Evolutionary conservation across 2,113 vertebrate genomes (phyloP).

Genomic region (Microtus ochrogaster): DNA sequence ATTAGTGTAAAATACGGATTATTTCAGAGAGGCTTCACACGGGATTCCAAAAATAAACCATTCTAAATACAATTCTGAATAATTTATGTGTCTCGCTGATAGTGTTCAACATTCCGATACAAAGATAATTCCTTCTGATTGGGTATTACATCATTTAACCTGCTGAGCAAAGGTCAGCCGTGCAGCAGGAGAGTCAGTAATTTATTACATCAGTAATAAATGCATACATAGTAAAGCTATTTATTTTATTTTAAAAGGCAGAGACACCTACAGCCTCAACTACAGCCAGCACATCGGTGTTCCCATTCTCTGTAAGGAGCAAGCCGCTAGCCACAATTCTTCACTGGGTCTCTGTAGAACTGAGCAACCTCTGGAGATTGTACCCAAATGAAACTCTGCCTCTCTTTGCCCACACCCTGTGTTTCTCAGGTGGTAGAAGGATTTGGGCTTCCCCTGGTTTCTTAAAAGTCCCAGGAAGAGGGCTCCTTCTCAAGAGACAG

Average conservation of each 20-base stretch:
- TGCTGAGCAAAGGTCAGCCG: neutral
- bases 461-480: neutral
- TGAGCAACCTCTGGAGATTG: neutral
- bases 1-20: neutral
- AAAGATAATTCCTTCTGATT: neutral
- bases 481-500: neutral
- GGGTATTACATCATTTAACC: slow-evolving; percentile 23
- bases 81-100: slow-evolving; percentile 16
- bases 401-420: neutral
- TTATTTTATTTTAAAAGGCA: neutral
- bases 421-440: neutral
- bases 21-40: neutral
- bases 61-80: neutral
- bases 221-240: neutral
- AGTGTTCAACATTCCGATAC: neutral
- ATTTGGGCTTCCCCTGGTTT: neutral
- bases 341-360: neutral
- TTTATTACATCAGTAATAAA: neutral
- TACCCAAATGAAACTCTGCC: neutral
- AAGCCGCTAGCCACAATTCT: neutral
- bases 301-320: neutral
- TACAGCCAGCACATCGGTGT: neutral
- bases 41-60: slow-evolving; percentile 14
- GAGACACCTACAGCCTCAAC: neutral
- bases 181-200: neutral